Percentiles rank a stretch among this genome's conserved stretches.
Conservation (phyloP, 1,140 invertebrate genomes). For the Papilio dardanus region DNA sequence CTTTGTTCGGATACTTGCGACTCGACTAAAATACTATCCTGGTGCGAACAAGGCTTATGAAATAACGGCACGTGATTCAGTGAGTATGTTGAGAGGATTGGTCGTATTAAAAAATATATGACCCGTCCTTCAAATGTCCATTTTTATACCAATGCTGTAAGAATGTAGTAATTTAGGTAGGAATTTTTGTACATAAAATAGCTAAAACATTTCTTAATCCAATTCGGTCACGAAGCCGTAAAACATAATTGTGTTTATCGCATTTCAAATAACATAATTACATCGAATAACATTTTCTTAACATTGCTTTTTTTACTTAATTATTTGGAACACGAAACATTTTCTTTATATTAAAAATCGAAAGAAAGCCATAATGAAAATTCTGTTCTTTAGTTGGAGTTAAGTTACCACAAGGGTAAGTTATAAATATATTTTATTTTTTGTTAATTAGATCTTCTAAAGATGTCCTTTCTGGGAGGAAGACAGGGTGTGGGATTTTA, state of each 20-base stretch:
- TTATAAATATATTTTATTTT: no score
- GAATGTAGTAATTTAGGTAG: background rate
- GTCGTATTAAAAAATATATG: no score
- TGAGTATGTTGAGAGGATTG: no score
- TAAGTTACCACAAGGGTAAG: background rate
- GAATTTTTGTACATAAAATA: background rate
- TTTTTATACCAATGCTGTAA: no score
- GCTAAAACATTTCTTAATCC: background rate
- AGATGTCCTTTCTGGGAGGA: no score
- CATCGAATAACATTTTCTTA: background rate
- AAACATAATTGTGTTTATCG: slow-evolving; percentile 6
- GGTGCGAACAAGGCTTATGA: no score
- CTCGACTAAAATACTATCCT: no score
- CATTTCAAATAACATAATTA: slow-evolving; percentile 1
- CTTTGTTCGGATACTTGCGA: no score
- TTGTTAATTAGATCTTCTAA: no score
- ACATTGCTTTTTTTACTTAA: background rate
- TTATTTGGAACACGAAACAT: background rate
- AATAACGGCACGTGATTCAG: no score
- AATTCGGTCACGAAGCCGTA: slow-evolving; percentile 17
- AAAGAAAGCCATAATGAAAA: background rate
- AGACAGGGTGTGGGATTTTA: no score
- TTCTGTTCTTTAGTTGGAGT: background rate
- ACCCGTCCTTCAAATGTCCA: no score
- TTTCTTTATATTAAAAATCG: background rate